phyloP scores from a whole-genome alignment of 2,888 invertebrate species.

The Gasteruption jaculator region DNA sequence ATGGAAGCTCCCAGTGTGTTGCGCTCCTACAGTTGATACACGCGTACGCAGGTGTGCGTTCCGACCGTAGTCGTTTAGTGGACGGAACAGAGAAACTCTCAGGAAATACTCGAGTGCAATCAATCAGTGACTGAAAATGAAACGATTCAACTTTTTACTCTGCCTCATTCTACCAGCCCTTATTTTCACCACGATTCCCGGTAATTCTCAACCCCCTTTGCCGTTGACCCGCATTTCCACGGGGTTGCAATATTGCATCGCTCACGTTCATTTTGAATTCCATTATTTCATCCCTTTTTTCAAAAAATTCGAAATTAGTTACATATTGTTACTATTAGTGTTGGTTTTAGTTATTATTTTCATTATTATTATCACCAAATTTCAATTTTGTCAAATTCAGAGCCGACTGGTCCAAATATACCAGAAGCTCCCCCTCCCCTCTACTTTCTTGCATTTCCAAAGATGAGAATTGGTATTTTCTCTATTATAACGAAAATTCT shows the following conservation, averaged over 20 bases:
- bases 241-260: too few relatives aligned
- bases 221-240: too few relatives aligned
- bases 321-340: not conserved
- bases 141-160: slow-evolving; percentile 61
- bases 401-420: not conserved
- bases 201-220: slow-evolving; percentile 58
- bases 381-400: not conserved
- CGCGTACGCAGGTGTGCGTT: slow-evolving; percentile 19
- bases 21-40: slow-evolving; percentile 14
- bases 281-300: not conserved
- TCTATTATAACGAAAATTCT: too few relatives aligned
- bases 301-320: not conserved
- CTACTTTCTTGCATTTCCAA: too few relatives aligned
- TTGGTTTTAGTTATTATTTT: not conserved
- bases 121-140: slow-evolving; percentile 56
- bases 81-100: slow-evolving; percentile 26
- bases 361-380: not conserved
- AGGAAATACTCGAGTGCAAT: not conserved
- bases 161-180: slow-evolving; percentile 69
- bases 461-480: slow-evolving; percentile 7
- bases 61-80: slow-evolving; percentile 17
- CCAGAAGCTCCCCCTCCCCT: too few relatives aligned
- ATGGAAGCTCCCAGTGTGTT: slow-evolving; percentile 21
- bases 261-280: too few relatives aligned
- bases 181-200: slow-evolving; percentile 65